phyloP scores from a whole-genome alignment of 1,140 invertebrate species.

The Papilio glaucus region DNA sequence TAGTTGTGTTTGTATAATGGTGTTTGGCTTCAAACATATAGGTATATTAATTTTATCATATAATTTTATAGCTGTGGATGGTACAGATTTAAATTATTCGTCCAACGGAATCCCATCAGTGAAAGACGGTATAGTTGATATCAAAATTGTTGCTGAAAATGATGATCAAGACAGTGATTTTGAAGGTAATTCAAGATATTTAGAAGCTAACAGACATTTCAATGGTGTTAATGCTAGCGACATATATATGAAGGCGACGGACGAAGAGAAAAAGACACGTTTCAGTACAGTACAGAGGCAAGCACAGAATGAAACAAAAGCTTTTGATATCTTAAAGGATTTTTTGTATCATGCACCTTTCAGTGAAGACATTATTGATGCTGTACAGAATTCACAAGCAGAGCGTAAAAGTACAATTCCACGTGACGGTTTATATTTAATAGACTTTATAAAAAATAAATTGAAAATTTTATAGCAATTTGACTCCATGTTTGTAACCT shows the following conservation, averaged over 20 bases:
- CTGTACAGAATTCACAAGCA: neutral
- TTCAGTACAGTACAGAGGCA: neutral
- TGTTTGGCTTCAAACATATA: neutral
- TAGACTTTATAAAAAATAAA: slow-evolving; percentile 14
- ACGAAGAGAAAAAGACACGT: neutral
- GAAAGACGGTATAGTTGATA: neutral
- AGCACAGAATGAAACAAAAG: neutral
- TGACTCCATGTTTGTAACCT: too few relatives aligned
- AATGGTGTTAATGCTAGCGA: neutral
- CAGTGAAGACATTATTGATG: slow-evolving; percentile 3
- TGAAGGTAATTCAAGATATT: neutral
- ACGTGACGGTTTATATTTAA: slow-evolving; percentile 10
- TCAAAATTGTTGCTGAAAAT: neutral
- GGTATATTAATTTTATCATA: neutral
- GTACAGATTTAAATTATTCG: neutral
- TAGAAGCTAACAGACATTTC: neutral
- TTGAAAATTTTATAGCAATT: neutral
- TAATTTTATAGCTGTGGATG: neutral
- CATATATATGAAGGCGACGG: neutral
- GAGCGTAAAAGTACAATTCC: neutral
- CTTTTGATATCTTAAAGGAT: slow-evolving; percentile 1
- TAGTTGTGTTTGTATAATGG: neutral
- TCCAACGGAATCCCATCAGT: neutral
- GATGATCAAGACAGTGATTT: neutral
- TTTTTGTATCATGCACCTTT: neutral